Base-by-base conservation (phyloP, 2,797 vertebrate species). In the Triplophysa bombifrons region DNA sequence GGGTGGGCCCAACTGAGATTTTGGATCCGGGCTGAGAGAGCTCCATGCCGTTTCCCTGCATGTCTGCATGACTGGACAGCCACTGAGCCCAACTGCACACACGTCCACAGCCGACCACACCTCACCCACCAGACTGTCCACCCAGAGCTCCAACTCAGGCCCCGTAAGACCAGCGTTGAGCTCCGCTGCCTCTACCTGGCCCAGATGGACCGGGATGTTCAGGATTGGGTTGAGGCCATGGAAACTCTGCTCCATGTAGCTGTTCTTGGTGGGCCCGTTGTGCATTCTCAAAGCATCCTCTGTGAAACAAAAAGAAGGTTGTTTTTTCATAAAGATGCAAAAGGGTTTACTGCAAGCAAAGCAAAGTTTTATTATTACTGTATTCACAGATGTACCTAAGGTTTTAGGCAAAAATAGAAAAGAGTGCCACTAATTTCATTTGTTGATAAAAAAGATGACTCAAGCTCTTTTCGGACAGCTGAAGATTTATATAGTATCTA, bases 171-270 rank as follows among this genome's bases (percentile, higher is more conserved):
- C 96, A 0, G 98, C 96, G 0, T 95, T 96, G 87, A 91, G 93
- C 87, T 93, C 92, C 2, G 97, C 95, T 88, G 95, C 95, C 83
- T 98, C 97, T 82, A 95, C 86, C 11, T 93, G 94, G 3, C 92
- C 91, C 0, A 95, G 88, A 58, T 90, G 94, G 78, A 98, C 84
- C 0, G 97, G 97, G 87, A 98, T 93, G 88, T 97, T 97, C 64
- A 99, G 94, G 58, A 98, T 95, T 0, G 97, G 95, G 89, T 98
- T 99, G 80, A 99, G 93, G 77, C 97, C 95, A 70, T 98, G 97
- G 92, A 99, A 99, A 76, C 96, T 99, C 92, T 99, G 97, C 91
- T 99, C 98, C 97, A 99, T 98, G 92, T 99, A 99, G 41, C 96
- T 93, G 50, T 96, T 96, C 90, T 96, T 98, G 0, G 87, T 90